phyloP scores from a whole-genome alignment of 2,113 vertebrate species.

The Suncus etruscus region DNA sequence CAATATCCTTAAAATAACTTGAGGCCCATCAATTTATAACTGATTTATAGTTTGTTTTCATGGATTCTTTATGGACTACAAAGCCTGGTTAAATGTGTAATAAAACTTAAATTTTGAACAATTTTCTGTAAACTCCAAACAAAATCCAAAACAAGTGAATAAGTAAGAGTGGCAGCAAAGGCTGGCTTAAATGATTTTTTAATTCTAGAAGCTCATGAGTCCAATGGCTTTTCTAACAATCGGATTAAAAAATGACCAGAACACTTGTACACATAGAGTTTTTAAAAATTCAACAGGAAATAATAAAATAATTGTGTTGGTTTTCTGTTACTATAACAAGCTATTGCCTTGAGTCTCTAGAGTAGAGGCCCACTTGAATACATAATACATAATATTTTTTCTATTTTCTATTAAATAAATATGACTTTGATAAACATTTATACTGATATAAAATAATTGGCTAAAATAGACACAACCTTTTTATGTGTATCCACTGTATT shows the following conservation, averaged over 20 bases:
- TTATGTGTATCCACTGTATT: neutral
- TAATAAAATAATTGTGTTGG: neutral
- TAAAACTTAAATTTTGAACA: neutral
- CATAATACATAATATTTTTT: neutral
- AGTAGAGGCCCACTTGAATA: neutral
- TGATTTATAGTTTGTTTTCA: neutral
- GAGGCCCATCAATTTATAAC: neutral
- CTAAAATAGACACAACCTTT: neutral
- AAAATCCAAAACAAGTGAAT: neutral
- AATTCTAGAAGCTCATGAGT: conserved; percentile 21
- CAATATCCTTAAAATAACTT: neutral
- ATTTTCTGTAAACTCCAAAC: conserved; percentile 38
- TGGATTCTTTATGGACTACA: conserved; percentile 4
- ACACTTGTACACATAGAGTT: neutral
- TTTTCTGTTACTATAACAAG: conserved; percentile 3
- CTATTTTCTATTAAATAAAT: neutral
- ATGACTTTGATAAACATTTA: neutral
- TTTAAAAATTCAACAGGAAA: neutral
- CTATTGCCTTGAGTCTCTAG: neutral
- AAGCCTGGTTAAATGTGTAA: neutral
- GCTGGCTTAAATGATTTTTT: conserved; percentile 4
- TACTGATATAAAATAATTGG: neutral
- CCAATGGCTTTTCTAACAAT: neutral
- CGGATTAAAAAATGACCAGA: conserved; percentile 19
- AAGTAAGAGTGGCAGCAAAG: neutral